These are phyloP conservation scores for Hirtodrosophila histrioides DNA, from an alignment of 2,888 invertebrate genomes.

Conservation along the genomic window DNA sequence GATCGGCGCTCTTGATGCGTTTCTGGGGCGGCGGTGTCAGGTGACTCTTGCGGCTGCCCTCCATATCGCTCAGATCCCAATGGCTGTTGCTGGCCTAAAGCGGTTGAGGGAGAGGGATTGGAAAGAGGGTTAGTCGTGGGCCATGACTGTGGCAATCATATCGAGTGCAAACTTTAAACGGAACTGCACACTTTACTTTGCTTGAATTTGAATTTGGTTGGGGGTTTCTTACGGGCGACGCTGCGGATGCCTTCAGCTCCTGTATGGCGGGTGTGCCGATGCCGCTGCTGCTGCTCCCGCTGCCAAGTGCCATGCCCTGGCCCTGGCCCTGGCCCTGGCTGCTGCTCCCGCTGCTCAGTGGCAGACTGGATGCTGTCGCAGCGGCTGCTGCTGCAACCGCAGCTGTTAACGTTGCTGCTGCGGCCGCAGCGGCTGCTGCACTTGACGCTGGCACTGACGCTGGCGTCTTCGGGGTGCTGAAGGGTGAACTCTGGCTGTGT, in stretches of 20 bases:
- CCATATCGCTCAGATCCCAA: conserved; percentile 87
- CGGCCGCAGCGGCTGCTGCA: conserved; percentile 63
- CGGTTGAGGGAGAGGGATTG: neutral
- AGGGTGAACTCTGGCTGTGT: conserved; percentile 63
- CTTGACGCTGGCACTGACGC: conserved; percentile 47
- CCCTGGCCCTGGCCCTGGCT: conserved; percentile 31
- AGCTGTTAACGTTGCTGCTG: conserved; percentile 63
- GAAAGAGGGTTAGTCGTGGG: neutral
- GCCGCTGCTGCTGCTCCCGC: conserved; percentile 37
- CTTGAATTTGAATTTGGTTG: conserved; percentile 69
- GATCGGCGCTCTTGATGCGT: conserved; percentile 89
- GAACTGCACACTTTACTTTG: conserved; percentile 83
- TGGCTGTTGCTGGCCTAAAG: conserved; percentile 83
- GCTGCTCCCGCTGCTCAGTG: conserved; percentile 26
- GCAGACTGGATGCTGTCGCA: conserved; percentile 50
- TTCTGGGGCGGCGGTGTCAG: conserved; percentile 88
- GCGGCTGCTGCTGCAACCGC: conserved; percentile 62
- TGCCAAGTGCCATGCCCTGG: conserved; percentile 38
- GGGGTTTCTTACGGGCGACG: conserved; percentile 84
- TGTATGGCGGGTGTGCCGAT: conserved; percentile 83
- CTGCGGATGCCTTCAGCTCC: conserved; percentile 84
- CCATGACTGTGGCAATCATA: conserved; percentile 5
- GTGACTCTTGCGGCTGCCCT: conserved; percentile 84
- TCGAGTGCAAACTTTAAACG: conserved; percentile 41
- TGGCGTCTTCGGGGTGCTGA: conserved; percentile 68